Percentiles rank a stretch among this genome's conserved stretches.
Conservation (phyloP, 2,888 invertebrate genomes). For the Ferdinandea cuprea region DNA sequence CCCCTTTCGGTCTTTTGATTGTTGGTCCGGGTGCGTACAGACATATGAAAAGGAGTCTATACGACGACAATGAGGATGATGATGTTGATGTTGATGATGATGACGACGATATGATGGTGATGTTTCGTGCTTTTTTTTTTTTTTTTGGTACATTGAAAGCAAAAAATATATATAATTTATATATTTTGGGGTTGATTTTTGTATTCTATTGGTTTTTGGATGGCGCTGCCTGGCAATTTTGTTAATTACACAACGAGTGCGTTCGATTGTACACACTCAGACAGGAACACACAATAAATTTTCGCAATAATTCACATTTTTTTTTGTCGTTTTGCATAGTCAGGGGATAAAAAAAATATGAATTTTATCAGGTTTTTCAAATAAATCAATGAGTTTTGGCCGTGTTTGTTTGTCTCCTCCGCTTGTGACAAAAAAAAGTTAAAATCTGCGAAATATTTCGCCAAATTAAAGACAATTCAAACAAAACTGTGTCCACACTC, state of each 20-base stretch:
- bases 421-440: too few species aligned
- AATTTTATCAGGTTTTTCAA: constrained; percentile 63
- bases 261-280: constrained; percentile 54
- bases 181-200: constrained; percentile 71
- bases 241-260: constrained; percentile 82
- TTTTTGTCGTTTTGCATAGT: constrained; percentile 27
- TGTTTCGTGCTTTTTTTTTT: constrained; percentile 34
- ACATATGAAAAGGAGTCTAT: constrained; percentile 65
- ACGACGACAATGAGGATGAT: constrained; percentile 44
- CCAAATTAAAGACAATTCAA: too few species aligned
- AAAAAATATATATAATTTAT: constrained; percentile 31
- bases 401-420: constrained; percentile 15
- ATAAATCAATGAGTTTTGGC: constrained; percentile 60
- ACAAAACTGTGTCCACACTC: too few species aligned
- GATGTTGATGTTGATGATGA: constrained; percentile 14
- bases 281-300: constrained; percentile 48
- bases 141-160: constrained; percentile 40
- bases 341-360: constrained; percentile 45
- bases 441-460: too few species aligned
- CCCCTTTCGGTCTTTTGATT: constrained; percentile 74
- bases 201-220: constrained; percentile 71
- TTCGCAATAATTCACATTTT: constrained; percentile 61
- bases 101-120: constrained; percentile 37
- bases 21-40: constrained; percentile 68
- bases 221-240: constrained; percentile 82